Evolutionary conservation across 1,140 invertebrate species (phyloP).

Genomic region (Euglossa dilemma): DNA sequence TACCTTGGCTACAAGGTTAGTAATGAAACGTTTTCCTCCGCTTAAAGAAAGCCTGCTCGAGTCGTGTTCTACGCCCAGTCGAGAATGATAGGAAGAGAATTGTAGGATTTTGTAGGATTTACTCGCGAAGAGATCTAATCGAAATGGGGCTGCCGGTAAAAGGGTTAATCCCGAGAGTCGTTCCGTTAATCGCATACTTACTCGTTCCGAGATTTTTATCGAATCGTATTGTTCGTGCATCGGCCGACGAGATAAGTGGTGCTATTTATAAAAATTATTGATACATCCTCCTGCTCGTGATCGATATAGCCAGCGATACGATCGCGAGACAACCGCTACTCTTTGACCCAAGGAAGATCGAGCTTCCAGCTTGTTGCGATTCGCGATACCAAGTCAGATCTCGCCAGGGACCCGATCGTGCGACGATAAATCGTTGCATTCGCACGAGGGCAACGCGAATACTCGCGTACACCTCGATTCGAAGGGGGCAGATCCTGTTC

Average conservation of each 20-base stretch:
- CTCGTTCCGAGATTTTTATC: background rate
- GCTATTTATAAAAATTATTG: slow-evolving; percentile 5
- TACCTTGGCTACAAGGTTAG: no score
- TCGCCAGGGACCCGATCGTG: background rate
- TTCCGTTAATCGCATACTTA: background rate
- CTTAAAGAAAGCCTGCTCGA: no score
- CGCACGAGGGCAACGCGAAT: no score
- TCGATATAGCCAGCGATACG: background rate
- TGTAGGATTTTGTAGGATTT: no score
- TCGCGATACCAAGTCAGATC: background rate
- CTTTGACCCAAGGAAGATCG: background rate
- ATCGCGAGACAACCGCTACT: background rate
- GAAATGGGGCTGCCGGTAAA: no score
- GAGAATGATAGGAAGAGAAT: no score
- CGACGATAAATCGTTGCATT: background rate
- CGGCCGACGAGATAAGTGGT: background rate
- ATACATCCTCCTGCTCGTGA: background rate
- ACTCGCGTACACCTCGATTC: background rate
- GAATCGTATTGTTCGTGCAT: background rate
- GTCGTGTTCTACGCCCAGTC: no score
- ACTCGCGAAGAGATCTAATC: no score
- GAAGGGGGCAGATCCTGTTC: background rate
- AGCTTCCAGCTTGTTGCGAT: background rate
- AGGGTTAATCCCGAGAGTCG: no score
- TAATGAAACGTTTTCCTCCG: no score